phyloP scores from a whole-genome alignment of 2,888 invertebrate genomes.

The Glomeris marginata region DNA sequence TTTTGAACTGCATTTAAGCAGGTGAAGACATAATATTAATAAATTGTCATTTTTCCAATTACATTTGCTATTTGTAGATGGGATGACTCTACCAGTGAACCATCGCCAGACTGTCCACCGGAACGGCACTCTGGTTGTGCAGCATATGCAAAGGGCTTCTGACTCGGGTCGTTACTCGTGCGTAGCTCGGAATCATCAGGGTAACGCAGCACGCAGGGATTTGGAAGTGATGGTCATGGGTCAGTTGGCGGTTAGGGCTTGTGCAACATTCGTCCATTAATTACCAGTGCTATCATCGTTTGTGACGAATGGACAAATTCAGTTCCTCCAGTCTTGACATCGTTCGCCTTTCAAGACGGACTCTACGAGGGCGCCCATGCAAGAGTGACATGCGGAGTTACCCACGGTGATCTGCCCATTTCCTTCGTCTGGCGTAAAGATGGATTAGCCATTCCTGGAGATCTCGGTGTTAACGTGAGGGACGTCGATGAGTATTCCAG shows the following conservation, averaged over 20 bases:
- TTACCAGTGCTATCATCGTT: too few species aligned
- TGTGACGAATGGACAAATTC: neutral
- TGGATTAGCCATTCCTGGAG: constrained; percentile 6
- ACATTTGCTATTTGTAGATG: constrained; percentile 9
- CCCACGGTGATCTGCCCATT: constrained; percentile 14
- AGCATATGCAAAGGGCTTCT: constrained; percentile 12
- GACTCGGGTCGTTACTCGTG: constrained; percentile 15
- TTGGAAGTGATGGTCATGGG: constrained; percentile 15
- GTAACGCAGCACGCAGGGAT: constrained; percentile 12
- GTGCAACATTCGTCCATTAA: too few species aligned
- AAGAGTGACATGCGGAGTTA: constrained; percentile 13
- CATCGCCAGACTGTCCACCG: constrained; percentile 15
- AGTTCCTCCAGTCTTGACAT: constrained; percentile 14
- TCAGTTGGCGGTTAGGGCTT: constrained; percentile 7
- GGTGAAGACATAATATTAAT: neutral
- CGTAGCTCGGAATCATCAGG: constrained; percentile 14
- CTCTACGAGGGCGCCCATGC: constrained; percentile 15
- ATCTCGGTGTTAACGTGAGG: constrained; percentile 5
- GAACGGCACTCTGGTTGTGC: constrained; percentile 14
- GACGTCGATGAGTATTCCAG: constrained; percentile 17
- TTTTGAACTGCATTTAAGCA: too few species aligned
- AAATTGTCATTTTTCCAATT: neutral
- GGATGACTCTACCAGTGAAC: constrained; percentile 15
- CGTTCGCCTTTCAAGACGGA: constrained; percentile 15
- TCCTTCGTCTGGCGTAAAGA: constrained; percentile 14